Base-by-base conservation (phyloP, 2,888 invertebrate species). In the Caenorhabditis wallacei region DNA sequence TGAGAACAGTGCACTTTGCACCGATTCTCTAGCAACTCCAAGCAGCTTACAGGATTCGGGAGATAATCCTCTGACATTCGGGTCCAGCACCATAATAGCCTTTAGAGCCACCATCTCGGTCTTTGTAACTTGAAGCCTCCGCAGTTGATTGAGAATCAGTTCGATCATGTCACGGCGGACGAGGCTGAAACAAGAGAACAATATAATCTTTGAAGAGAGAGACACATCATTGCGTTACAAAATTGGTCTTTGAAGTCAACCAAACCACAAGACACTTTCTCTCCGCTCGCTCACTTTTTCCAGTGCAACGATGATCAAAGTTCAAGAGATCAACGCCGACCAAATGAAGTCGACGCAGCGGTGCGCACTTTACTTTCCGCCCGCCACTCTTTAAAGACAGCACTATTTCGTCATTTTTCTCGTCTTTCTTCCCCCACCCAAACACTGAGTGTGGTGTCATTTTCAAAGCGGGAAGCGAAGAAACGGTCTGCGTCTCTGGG, bases 61-160 rank as follows among this genome's bases (percentile, higher is more conserved):
- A 0, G 87, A 82, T 26, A 90, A 76, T 37, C 86, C 87, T 43
- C 69, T 63, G 13, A 88, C 86, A 64, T 89, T 88, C 7, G 89
- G 88, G 70, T 91, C 91, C n/a, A 91, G 81, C 1, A 89, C 88
- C 76, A 90, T 85, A 56, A 91, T 90, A 3, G 91, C 91, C 74
- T 91, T 91, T 72, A 91, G 59, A 3, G 88, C 88, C 18, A 89
- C 88, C 76, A 87, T 86, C 71, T 91, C 91, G 1, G 82, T 85
- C 24, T 88, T 85, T 20, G 86, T 85, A 10, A 90, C 80, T 16
- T 78, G 72, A 11, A 91, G 59, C n/a, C 85, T 69, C 18, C 82
- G 75, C 11, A 88, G 48, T 37, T 85, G 84, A 5, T 69, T 64
- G 30, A 88, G 61, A 37, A 88, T 68, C 56, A 85, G 76, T 24